Conservation (phyloP, 2,113 vertebrate genomes). For the Zapus hudsonius region DNA sequence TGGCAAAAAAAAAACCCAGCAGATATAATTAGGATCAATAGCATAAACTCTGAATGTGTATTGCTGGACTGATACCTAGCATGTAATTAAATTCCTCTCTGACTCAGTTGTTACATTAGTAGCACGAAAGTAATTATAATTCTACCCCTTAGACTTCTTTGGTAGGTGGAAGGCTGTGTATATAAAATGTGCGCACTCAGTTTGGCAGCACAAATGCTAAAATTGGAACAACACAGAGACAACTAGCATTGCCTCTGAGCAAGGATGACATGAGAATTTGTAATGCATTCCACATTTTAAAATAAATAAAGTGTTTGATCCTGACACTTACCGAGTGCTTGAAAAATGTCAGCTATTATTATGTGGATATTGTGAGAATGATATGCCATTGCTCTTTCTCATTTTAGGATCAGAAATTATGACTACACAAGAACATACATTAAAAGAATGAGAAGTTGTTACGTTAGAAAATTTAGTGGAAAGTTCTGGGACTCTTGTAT, state of each 20-base stretch:
- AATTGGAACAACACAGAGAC: background rate
- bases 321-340: background rate
- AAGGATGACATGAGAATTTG: too few relatives aligned
- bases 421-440: background rate
- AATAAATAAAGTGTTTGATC: slow-evolving; percentile 17
- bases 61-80: background rate
- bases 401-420: slow-evolving; percentile 15
- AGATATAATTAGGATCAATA: background rate
- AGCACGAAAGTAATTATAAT: background rate
- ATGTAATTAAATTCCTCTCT: background rate
- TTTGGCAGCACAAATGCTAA: background rate
- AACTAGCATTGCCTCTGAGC: background rate
- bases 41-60: background rate
- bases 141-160: background rate
- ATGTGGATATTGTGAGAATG: slow-evolving; percentile 1
- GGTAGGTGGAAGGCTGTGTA: background rate
- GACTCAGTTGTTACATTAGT: background rate
- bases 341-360: background rate
- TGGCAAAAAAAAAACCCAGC: background rate
- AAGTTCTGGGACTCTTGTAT: background rate
- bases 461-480: background rate
- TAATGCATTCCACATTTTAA: background rate
- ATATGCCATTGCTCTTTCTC: background rate
- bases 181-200: background rate
- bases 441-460: background rate